Percentiles rank a stretch among this genome's conserved stretches.
phyloP scores from a whole-genome alignment of 2,797 vertebrate species.

The Bryconaethiops microstoma region DNA sequence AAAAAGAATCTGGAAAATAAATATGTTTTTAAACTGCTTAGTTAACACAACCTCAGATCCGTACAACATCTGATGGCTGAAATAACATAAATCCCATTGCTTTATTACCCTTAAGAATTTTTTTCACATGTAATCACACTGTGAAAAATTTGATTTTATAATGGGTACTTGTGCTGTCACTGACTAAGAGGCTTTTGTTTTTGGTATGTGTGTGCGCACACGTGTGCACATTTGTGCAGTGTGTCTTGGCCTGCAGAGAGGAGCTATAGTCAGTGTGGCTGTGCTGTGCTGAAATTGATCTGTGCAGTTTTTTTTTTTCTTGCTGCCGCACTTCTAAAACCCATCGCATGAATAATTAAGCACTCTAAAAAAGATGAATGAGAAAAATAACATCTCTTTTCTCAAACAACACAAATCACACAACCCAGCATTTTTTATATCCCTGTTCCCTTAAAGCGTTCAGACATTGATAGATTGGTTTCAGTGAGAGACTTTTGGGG shows the following conservation, averaged over 20 bases:
- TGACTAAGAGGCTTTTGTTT: background rate
- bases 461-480: slow-evolving; percentile 2
- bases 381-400: slow-evolving; percentile 67
- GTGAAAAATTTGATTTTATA: background rate
- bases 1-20: background rate
- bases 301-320: slow-evolving; percentile 60
- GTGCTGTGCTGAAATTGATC: slow-evolving; percentile 49
- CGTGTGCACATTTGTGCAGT: background rate
- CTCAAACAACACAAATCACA: slow-evolving; percentile 46
- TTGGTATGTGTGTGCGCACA: background rate
- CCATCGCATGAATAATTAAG: slow-evolving; percentile 75
- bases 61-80: background rate
- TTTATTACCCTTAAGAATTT: background rate
- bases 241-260: background rate
- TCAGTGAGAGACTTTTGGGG: background rate
- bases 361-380: slow-evolving; percentile 74
- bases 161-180: background rate
- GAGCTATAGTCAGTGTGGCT: background rate
- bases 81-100: background rate
- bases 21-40: background rate
- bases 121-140: background rate
- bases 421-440: background rate
- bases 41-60: background rate
- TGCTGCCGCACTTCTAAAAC: slow-evolving; percentile 59
- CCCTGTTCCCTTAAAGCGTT: background rate